phyloP scores from a whole-genome alignment of 2,113 vertebrate genomes.

The Ammodytes dubius region DNA sequence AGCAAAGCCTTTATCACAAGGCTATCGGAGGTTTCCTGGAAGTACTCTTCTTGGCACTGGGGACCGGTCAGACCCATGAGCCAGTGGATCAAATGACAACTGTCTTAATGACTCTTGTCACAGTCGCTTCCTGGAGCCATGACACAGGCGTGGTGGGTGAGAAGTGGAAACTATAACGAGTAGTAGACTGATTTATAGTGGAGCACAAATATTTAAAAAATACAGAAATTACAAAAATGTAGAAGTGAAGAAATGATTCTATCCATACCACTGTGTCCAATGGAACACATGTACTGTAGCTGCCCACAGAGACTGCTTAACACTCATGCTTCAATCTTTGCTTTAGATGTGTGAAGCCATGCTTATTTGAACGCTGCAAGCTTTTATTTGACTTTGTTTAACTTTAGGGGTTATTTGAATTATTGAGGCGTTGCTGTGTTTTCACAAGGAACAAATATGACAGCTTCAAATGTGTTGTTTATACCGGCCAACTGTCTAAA shows the following conservation, averaged over 20 bases:
- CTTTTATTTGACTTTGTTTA: neutral
- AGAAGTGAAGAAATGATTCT: no score
- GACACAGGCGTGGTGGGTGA: constrained; percentile 21
- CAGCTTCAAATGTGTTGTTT: neutral
- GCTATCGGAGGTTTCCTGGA: constrained; percentile 75
- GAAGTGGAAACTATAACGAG: neutral
- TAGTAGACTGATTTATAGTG: neutral
- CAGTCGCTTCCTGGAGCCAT: constrained; percentile 48
- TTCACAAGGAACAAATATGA: neutral
- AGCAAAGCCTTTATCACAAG: constrained; percentile 68
- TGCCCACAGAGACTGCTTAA: neutral
- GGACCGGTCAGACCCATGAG: constrained; percentile 53
- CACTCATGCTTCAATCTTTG: neutral
- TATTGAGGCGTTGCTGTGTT: no score
- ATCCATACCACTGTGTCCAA: neutral
- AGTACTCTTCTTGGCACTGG: constrained; percentile 61
- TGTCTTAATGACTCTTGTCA: constrained; percentile 57
- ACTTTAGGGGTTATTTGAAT: no score
- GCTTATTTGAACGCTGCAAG: neutral
- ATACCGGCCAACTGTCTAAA: neutral
- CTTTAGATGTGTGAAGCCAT: neutral
- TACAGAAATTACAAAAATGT: no score
- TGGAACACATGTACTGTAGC: neutral
- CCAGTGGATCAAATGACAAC: constrained; percentile 73
- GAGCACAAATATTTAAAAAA: no score